Evolutionary conservation across 2,113 vertebrate genomes (phyloP), one percentile per base, ranked within the genome.

Genomic region (Cranoglanis bouderius): DNA sequence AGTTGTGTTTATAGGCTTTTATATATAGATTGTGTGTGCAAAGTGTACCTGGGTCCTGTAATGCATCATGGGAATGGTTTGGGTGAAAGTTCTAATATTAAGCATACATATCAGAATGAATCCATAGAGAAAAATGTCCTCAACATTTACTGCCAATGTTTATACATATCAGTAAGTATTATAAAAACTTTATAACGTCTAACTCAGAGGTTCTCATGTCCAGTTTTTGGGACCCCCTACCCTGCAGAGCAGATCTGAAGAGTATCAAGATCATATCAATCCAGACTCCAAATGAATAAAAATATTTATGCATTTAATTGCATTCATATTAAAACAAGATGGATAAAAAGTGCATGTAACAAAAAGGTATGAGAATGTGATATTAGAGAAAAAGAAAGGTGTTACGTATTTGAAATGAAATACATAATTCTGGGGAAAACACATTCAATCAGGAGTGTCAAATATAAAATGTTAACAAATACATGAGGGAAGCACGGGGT

Each of bases 251-350:
- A 59, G 57, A 59, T 65, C 5, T 35, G 14, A 35, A 70, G 16
- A 72, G 14, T 0, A 38, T 6, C 19, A 3, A 40, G 12, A 82
- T 57, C 2, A 40, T 24, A 82, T 57, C 2, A 38, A 82, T 12
- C 5, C 49, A 19, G 65, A 59, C 18, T 10, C 38, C n/a, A 49
- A 16, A 2, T 53, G 85, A 43, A 29, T 53, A 83, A 89, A 89
- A 51, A 87, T 84, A 75, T 21, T 86, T 75, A 49, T 83, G 81
- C 35, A 88, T 91, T 91, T 89, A 84, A 63, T 88, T 70, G 46
- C 70, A 61, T 85, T 59, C 85, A 84, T 89, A 80, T 88, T 53
- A 85, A 89, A 88, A 83, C 70, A 65, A 84, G 65, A 85, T 59
- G 59, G 82, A 67, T 46, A 89, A 85, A 89, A 90, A 84, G 35